Conservation (phyloP, 2,888 invertebrate genomes). For the Rhagium mordax region DNA sequence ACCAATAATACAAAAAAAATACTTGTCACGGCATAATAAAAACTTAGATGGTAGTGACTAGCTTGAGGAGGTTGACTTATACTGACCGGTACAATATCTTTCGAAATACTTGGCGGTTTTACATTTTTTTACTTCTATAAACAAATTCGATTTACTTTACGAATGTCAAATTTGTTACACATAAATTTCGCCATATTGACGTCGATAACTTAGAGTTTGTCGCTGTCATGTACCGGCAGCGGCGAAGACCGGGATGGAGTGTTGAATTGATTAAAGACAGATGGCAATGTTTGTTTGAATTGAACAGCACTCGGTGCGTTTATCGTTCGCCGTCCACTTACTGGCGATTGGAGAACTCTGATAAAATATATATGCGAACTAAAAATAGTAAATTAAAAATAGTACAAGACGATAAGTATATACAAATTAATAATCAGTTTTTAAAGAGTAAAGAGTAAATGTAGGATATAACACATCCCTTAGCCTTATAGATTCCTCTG, state of each 20-base stretch:
- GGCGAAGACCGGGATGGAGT: background rate
- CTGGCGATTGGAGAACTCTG: background rate
- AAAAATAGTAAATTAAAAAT: background rate
- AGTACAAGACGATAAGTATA: background rate
- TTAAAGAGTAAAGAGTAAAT: no score
- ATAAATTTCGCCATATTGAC: constrained; percentile 21
- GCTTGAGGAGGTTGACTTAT: background rate
- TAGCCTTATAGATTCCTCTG: no score
- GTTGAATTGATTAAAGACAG: background rate
- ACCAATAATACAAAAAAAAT: background rate
- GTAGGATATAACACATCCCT: no score
- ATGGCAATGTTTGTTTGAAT: background rate
- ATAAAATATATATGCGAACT: background rate
- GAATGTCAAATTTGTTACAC: constrained; percentile 15
- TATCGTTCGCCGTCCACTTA: no score
- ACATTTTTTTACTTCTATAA: constrained; percentile 4
- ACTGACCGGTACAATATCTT: background rate
- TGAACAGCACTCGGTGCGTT: background rate
- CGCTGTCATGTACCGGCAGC: background rate
- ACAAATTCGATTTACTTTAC: background rate
- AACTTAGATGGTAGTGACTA: background rate
- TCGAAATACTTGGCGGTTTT: constrained; percentile 6
- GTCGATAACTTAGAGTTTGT: constrained; percentile 12
- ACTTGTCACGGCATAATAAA: constrained; percentile 4
- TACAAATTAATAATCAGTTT: background rate